A percentile compares a stretch with the other conserved stretches of the same genome.
Conservation (phyloP, 2,113 vertebrate species). For the Lepisosteus oculatus region DNA sequence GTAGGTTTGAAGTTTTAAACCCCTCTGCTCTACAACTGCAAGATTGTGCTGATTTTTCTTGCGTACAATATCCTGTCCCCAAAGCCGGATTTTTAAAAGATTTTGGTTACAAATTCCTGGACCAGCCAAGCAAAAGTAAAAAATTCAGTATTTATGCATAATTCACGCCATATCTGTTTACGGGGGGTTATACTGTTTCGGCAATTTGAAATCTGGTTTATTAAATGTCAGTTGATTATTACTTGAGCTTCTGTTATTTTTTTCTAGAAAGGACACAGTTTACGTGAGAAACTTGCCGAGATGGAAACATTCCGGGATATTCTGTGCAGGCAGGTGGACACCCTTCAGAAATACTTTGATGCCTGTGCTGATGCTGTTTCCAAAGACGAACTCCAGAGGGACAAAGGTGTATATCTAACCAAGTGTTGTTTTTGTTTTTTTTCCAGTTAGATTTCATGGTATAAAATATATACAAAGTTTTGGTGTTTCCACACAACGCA, state of each 20-base stretch:
- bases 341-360: slow-evolving; percentile 71
- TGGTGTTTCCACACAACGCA: neutral
- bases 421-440: neutral
- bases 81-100: no score
- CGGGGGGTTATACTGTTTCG: no score
- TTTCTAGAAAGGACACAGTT: slow-evolving; percentile 88
- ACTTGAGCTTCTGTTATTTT: neutral
- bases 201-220: no score
- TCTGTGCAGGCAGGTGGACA: slow-evolving; percentile 74
- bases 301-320: slow-evolving; percentile 99
- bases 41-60: no score
- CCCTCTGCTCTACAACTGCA: neutral
- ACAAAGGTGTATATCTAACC: slow-evolving; percentile 71
- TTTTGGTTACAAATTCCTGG: no score
- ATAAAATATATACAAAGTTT: no score
- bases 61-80: no score
- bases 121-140: no score
- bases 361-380: slow-evolving; percentile 82
- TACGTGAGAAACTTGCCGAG: slow-evolving; percentile 94
- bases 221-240: no score
- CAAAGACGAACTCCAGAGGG: slow-evolving; percentile 91
- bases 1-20: slow-evolving; percentile 49
- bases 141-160: no score
- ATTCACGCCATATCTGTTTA: no score
- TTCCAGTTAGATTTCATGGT: no score